Base-by-base conservation (phyloP, 2,113 vertebrate genomes). In the Opisthocomus hoazin region DNA sequence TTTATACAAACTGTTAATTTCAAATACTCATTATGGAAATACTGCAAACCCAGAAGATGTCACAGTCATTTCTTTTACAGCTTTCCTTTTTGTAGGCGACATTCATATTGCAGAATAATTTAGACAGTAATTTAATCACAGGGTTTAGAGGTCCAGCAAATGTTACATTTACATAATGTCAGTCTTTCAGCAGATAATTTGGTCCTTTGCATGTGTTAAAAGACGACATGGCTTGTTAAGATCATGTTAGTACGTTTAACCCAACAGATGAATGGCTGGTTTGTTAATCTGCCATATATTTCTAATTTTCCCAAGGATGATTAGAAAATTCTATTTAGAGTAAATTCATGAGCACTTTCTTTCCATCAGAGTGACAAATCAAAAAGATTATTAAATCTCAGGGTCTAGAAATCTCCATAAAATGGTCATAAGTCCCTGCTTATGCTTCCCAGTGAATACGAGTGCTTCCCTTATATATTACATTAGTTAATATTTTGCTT, bases 161-260 rank as follows among this genome's bases (percentile, higher is more conserved):
- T 97, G 96, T 96, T 97, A 97, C 96, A 96, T 96, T 97, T 96
- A 94, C 96, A 97, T 96, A 96, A 96, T 96, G 96, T 95, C 96
- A 97, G 94, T 97, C 93, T 96, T 97, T 94, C 95, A 91, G 94
- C 84, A 96, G 96, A 95, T 96, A 96, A 96, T 97, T 96, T 94
- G 91, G 87, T 97, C 96, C 94, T 96, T 96, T 96, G 96, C 94
- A 75, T 87, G 95, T 94, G 93, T 96, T 97, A 97, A 94, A 83
- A 96, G 96, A 96, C 4, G 84, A 94, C 93, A 51, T 21, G 13
- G 87, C 87, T 96, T 96, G 95, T 97, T 97, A 94, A 95, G 84
- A 96, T 94, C 94, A 93, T 66, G 94, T 87, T 93, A 92, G 92
- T 93, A 83, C 17, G 9, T 91, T 96, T 87, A 97, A 81, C 86